These are phyloP conservation scores for Garra rufa DNA, from an alignment of 2,113 vertebrate species.

Conservation along the genomic window DNA sequence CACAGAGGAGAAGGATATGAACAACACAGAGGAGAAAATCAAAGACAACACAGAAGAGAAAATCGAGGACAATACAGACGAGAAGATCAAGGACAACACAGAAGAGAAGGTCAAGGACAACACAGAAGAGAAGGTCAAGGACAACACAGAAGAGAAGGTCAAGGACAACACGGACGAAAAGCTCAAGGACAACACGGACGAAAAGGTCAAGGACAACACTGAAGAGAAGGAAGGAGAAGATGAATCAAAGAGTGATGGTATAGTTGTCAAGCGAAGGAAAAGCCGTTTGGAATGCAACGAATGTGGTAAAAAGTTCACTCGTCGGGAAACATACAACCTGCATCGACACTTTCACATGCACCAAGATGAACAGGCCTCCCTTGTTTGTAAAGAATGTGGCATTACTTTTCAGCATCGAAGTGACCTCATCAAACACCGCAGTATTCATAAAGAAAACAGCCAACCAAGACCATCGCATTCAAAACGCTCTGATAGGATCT, in stretches of 20 bases:
- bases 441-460: constrained; percentile 68
- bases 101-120: no score
- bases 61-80: background rate
- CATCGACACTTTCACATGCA: constrained; percentile 79
- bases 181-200: constrained; percentile 13
- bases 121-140: no score
- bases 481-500: constrained; percentile 26
- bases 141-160: background rate
- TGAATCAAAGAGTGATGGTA: background rate
- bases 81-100: no score
- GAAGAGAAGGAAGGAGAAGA: constrained; percentile 42
- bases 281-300: constrained; percentile 71
- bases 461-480: constrained; percentile 27
- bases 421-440: constrained; percentile 75
- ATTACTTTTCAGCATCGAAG: constrained; percentile 77
- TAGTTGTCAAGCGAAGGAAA: constrained; percentile 61
- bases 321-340: constrained; percentile 76
- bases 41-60: background rate
- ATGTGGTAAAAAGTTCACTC: constrained; percentile 75
- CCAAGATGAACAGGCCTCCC: constrained; percentile 75
- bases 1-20: no score
- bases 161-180: background rate
- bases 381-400: constrained; percentile 78
- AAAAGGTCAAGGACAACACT: background rate
- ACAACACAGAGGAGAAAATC: background rate